Percentiles rank a stretch among this genome's conserved stretches.
phyloP scores from a whole-genome alignment of 2,888 invertebrate genomes.

The Sabatieria punctata region DNA sequence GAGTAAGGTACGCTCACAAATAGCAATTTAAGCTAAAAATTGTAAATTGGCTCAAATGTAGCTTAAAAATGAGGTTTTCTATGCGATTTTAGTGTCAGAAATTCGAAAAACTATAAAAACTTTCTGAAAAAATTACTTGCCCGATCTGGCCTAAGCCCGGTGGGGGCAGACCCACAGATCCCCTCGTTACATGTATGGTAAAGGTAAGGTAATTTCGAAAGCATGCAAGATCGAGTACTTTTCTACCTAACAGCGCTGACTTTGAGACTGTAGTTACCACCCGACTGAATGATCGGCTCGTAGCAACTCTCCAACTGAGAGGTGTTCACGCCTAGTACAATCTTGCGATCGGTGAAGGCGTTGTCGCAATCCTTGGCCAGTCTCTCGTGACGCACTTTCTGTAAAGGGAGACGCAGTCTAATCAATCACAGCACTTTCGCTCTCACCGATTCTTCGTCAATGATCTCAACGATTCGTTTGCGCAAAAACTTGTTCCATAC shows the following conservation, averaged over 20 bases:
- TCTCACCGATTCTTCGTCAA: constrained; percentile 64
- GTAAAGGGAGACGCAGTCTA: constrained; percentile 27
- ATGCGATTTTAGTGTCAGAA: too few relatives aligned
- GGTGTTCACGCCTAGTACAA: constrained; percentile 71
- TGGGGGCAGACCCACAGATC: too few relatives aligned
- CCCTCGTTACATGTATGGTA: too few relatives aligned
- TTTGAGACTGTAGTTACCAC: constrained; percentile 89
- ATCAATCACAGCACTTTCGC: not conserved
- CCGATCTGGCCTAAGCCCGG: too few relatives aligned
- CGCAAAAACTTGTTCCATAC: constrained; percentile 88
- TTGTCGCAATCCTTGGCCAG: constrained; percentile 83
- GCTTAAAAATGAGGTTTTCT: too few relatives aligned
- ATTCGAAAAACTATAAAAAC: too few relatives aligned
- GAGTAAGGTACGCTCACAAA: too few relatives aligned
- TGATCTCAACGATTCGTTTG: constrained; percentile 94
- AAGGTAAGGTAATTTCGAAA: too few relatives aligned
- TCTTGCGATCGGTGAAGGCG: constrained; percentile 84
- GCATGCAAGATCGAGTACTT: too few relatives aligned
- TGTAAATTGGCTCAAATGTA: too few relatives aligned
- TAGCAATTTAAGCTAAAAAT: too few relatives aligned
- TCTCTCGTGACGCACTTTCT: constrained; percentile 90
- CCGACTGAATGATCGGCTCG: constrained; percentile 95
- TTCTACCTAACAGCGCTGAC: constrained; percentile 67
- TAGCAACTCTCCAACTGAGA: constrained; percentile 90
- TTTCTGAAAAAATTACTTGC: too few relatives aligned